phyloP scores from a whole-genome alignment of 2,888 invertebrate genomes.

The Hymenopus coronatus region DNA sequence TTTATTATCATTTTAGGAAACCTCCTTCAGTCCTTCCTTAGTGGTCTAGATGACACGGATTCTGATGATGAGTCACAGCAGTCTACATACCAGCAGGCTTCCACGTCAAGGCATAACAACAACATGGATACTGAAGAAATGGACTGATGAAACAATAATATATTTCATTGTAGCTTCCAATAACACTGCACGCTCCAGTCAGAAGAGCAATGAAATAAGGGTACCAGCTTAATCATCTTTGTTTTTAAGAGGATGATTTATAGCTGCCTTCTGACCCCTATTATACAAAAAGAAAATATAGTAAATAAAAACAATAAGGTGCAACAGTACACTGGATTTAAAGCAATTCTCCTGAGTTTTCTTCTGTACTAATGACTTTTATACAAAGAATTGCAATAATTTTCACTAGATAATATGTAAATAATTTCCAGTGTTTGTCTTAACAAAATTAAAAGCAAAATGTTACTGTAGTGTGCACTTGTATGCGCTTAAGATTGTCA shows the following conservation, averaged over 20 bases:
- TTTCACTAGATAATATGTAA: not conserved
- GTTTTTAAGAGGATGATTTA: not conserved
- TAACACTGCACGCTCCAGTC: not conserved
- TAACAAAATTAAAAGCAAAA: not conserved
- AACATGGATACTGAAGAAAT: slow-evolving; percentile 33
- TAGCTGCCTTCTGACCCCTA: not conserved
- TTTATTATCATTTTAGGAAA: slow-evolving; percentile 48
- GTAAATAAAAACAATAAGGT: not conserved
- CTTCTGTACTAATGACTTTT: not conserved
- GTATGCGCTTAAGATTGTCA: not conserved
- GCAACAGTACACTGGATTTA: not conserved
- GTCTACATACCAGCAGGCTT: slow-evolving; percentile 19
- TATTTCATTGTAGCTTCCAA: slow-evolving; percentile 3
- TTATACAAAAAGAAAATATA: not conserved
- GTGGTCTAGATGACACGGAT: slow-evolving; percentile 60
- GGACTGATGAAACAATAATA: slow-evolving; percentile 25
- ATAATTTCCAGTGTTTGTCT: not conserved
- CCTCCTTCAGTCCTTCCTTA: slow-evolving; percentile 62
- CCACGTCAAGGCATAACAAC: slow-evolving; percentile 25
- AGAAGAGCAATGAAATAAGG: not conserved
- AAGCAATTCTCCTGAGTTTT: not conserved
- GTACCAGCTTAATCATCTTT: not conserved
- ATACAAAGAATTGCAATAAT: not conserved
- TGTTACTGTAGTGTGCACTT: not conserved
- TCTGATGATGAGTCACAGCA: slow-evolving; percentile 53